These are phyloP conservation scores for Natrix natrix DNA, from an alignment of 2,797 vertebrate genomes.

Conservation along the genomic window DNA sequence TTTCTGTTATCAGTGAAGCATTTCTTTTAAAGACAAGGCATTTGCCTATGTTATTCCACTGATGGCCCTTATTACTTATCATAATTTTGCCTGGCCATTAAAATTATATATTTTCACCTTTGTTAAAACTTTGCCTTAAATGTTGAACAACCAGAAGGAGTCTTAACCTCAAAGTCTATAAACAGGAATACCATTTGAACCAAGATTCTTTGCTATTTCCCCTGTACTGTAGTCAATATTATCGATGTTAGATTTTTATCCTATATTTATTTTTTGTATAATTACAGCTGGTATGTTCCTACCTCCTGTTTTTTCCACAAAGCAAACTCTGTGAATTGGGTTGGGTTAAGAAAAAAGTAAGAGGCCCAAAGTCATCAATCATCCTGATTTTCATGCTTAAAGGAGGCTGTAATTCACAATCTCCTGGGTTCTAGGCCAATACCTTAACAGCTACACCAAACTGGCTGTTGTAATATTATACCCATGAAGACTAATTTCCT, in stretches of 20 bases:
- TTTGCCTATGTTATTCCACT: not conserved
- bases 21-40: not conserved
- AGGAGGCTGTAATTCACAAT: not conserved
- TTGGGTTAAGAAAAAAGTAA: not conserved
- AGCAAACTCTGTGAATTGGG: not conserved
- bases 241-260: not conserved
- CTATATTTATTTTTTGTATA: not conserved
- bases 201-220: not conserved
- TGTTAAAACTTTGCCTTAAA: not conserved
- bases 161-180: not conserved
- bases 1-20: not conserved
- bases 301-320: not conserved
- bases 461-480: not conserved
- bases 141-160: not conserved
- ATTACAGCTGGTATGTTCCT: not conserved
- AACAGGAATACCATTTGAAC: not conserved
- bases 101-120: not conserved
- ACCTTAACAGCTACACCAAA: not conserved
- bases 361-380: not conserved
- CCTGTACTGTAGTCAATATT: not conserved
- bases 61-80: not conserved
- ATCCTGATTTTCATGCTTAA: not conserved
- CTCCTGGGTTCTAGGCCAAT: not conserved
- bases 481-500: not conserved
- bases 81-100: not conserved